Evolutionary conservation across 2,797 vertebrate species (phyloP).

Genomic region (Peromyscus attwateri): DNA sequence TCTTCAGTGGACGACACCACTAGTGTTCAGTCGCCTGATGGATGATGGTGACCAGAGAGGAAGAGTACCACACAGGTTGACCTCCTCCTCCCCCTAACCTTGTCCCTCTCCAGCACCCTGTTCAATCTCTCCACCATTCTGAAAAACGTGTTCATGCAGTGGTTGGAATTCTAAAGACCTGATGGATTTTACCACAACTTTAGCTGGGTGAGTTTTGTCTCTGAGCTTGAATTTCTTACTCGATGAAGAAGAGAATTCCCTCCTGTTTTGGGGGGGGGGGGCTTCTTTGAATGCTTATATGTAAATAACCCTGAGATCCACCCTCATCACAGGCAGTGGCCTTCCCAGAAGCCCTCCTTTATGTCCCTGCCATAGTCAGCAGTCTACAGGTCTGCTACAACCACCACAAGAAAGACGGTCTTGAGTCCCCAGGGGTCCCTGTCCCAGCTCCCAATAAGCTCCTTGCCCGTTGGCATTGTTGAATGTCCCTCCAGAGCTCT

Average conservation of each 20-base stretch:
- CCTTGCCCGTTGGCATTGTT: neutral
- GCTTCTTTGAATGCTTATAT: neutral
- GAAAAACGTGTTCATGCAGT: neutral
- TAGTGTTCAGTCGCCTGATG: constrained; percentile 12
- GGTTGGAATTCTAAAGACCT: neutral
- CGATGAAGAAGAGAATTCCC: neutral
- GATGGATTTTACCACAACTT: neutral
- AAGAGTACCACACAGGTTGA: neutral
- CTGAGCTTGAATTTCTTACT: neutral
- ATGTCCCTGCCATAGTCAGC: neutral
- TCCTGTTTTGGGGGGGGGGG: neutral
- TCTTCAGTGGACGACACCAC: constrained; percentile 53
- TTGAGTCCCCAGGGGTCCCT: neutral
- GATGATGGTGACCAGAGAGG: neutral
- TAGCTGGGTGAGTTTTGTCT: neutral
- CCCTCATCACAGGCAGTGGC: neutral
- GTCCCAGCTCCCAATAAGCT: neutral
- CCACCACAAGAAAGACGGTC: neutral
- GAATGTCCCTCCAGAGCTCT: neutral
- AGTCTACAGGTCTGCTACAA: neutral
- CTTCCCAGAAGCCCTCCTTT: neutral
- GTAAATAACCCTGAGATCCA: neutral
- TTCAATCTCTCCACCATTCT: neutral
- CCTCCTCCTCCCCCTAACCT: neutral
- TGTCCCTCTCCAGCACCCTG: neutral